Evolutionary conservation across 2,113 vertebrate species (phyloP).

Genomic region (Pelusios castaneus): DNA sequence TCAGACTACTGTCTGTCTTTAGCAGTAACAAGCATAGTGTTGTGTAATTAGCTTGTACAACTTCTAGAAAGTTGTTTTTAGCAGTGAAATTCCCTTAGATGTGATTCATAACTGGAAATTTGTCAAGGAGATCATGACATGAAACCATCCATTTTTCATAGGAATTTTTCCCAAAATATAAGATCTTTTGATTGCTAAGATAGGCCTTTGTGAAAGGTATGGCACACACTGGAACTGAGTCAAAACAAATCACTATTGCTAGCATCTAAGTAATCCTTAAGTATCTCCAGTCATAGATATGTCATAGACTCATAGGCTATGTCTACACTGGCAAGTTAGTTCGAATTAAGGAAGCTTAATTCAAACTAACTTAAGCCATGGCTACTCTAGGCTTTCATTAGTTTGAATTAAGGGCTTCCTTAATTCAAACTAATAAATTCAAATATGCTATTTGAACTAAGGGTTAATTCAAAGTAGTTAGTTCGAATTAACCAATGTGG

Average conservation of each 20-base stretch:
- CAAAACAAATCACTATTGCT: background rate
- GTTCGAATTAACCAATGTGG: no score
- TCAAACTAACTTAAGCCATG: no score
- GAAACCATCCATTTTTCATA: no score
- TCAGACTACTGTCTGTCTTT: background rate
- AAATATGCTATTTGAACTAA: no score
- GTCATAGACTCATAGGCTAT: no score
- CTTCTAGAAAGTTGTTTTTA: background rate
- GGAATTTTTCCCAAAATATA: background rate
- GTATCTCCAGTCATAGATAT: background rate
- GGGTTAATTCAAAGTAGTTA: no score
- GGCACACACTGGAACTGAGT: background rate
- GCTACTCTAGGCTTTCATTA: no score
- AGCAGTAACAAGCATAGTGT: background rate
- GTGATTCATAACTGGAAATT: background rate
- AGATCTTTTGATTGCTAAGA: background rate
- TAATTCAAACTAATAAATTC: no score
- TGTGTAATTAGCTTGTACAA: background rate
- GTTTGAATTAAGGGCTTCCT: no score
- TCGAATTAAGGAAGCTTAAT: no score
- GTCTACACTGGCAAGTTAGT: no score
- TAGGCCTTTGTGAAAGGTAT: background rate
- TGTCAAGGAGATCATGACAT: background rate
- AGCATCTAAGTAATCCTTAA: background rate
- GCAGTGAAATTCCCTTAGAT: background rate